phyloP scores from a whole-genome alignment of 2,113 vertebrate genomes.

The Puntigrus tetrazona region DNA sequence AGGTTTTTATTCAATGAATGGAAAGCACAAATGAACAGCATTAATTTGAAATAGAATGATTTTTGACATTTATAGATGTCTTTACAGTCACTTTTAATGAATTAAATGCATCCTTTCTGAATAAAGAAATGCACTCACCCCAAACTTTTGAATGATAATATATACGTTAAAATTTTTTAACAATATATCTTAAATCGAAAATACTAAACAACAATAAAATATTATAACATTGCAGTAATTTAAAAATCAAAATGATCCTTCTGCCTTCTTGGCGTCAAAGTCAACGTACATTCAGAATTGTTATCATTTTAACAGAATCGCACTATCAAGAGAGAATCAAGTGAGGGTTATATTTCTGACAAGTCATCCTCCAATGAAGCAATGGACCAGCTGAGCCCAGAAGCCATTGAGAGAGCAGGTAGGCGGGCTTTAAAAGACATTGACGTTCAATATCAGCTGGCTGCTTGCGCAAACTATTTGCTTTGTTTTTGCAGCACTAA shows the following conservation, averaged over 20 bases:
- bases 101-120: background rate
- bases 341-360: conserved; percentile 72
- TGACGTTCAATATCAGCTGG: conserved; percentile 14
- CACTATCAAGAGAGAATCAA: conserved; percentile 71
- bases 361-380: conserved; percentile 77
- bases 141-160: background rate
- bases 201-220: background rate
- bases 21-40: background rate
- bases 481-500: conserved; percentile 15
- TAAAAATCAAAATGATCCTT: background rate
- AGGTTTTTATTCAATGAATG: background rate
- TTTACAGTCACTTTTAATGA: background rate
- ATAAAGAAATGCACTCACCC: background rate
- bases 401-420: conserved; percentile 77
- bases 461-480: conserved; percentile 30
- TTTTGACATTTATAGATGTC: background rate
- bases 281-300: conserved; percentile 56
- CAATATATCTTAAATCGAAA: background rate
- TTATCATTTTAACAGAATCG: conserved; percentile 78
- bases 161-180: background rate
- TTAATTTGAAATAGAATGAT: background rate
- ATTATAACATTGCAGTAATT: background rate
- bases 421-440: conserved; percentile 59
- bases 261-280: conserved; percentile 1
- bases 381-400: conserved; percentile 72